These are phyloP conservation scores for Papilio elwesi DNA, from an alignment of 2,888 invertebrate species.

Conservation along the genomic window DNA sequence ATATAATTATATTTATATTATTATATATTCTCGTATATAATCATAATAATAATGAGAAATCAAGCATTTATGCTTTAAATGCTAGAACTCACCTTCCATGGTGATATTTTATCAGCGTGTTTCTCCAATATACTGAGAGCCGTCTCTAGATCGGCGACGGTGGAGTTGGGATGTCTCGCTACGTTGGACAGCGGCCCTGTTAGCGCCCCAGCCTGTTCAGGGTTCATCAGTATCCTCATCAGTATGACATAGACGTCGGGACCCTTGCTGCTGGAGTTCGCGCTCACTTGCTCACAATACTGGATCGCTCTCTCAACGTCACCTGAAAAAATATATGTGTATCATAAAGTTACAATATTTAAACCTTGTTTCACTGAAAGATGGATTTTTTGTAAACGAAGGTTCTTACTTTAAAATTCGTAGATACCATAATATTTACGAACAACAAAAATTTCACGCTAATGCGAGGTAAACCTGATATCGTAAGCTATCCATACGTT, in stretches of 20 bases:
- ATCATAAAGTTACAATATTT: no score
- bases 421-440: no score
- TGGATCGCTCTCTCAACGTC: slow-evolving; percentile 92
- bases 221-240: slow-evolving; percentile 81
- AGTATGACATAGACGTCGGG: slow-evolving; percentile 86
- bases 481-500: no score
- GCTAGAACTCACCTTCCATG: slow-evolving; percentile 85
- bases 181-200: slow-evolving; percentile 76
- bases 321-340: slow-evolving; percentile 65
- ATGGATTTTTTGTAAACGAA: no score
- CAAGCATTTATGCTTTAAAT: no score
- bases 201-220: slow-evolving; percentile 61
- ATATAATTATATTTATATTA: no score
- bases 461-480: no score
- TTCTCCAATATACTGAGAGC: slow-evolving; percentile 92
- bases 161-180: slow-evolving; percentile 83
- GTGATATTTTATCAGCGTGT: slow-evolving; percentile 93
- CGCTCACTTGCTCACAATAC: slow-evolving; percentile 91
- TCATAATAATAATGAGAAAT: no score
- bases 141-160: slow-evolving; percentile 90
- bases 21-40: no score
- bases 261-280: slow-evolving; percentile 63
- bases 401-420: no score
- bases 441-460: no score
- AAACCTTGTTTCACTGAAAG: no score